Evolutionary conservation across 1,140 invertebrate species (phyloP).

Genomic region (Cyrtorhinus lividipennis): DNA sequence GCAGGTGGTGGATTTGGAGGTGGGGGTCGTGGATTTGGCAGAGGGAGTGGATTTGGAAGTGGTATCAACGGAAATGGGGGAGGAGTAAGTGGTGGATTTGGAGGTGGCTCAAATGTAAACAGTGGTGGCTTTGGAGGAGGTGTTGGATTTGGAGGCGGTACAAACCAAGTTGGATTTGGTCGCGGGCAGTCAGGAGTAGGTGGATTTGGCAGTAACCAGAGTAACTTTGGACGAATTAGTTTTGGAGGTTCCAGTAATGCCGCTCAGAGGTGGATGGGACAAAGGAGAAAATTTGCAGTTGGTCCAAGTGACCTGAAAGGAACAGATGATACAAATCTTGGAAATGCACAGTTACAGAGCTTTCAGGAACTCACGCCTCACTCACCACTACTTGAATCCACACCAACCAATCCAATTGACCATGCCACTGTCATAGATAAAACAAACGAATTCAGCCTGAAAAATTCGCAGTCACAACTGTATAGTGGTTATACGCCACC

Average conservation of each 20-base stretch:
- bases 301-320: neutral
- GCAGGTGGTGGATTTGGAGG: neutral
- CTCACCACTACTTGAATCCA: too few relatives aligned
- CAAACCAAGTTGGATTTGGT: conserved; percentile 4
- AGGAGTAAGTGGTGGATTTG: conserved; percentile 6
- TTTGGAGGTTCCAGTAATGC: conserved; percentile 3
- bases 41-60: conserved; percentile 11
- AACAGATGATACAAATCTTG: too few relatives aligned
- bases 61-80: conserved; percentile 10
- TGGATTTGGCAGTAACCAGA: conserved; percentile 5
- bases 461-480: too few relatives aligned
- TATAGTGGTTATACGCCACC: too few relatives aligned
- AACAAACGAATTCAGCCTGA: too few relatives aligned
- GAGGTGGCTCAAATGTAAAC: conserved; percentile 14
- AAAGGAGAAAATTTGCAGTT: too few relatives aligned
- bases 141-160: neutral
- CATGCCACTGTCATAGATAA: too few relatives aligned
- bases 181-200: conserved; percentile 10
- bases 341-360: too few relatives aligned
- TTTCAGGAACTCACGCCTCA: too few relatives aligned
- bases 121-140: neutral
- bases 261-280: neutral
- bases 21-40: neutral
- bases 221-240: too few relatives aligned
- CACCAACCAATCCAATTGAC: too few relatives aligned